phyloP scores from a whole-genome alignment of 1,140 invertebrate species.

The Neodiprion lecontei region DNA sequence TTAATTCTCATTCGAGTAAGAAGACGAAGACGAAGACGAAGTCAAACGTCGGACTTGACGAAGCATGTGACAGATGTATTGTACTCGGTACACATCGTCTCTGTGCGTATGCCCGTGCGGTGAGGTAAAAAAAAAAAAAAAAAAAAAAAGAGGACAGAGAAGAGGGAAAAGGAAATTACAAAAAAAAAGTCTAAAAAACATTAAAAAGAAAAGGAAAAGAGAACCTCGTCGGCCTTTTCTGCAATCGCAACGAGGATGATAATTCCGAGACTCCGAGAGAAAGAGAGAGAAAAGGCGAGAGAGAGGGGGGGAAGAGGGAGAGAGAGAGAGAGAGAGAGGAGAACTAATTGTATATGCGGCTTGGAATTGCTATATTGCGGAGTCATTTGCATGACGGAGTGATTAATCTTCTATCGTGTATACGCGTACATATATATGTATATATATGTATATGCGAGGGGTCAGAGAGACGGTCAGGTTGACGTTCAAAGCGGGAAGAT shows the following conservation, averaged over 20 bases:
- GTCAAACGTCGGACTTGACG: too few species aligned
- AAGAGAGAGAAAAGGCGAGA: background rate
- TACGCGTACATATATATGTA: too few species aligned
- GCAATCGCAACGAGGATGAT: background rate
- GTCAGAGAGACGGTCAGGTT: background rate
- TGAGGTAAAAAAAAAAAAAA: conserved; percentile 13
- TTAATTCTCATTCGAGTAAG: too few species aligned
- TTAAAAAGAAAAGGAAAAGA: background rate
- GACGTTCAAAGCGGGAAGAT: too few species aligned
- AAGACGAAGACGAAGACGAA: too few species aligned
- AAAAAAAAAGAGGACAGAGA: conserved; percentile 11
- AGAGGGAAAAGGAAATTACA: background rate
- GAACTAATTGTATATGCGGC: background rate
- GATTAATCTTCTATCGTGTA: background rate
- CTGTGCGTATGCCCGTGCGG: too few species aligned
- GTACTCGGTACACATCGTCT: too few species aligned
- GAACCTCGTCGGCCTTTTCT: background rate
- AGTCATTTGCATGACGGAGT: background rate
- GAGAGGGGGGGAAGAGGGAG: background rate
- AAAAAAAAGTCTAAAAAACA: conserved; percentile 13
- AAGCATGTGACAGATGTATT: too few species aligned
- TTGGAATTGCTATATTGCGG: background rate
- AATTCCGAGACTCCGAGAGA: background rate
- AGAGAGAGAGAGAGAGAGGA: background rate
- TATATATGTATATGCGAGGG: background rate